These are phyloP conservation scores for Salpingus planirostris DNA, from an alignment of 2,888 invertebrate genomes.

Conservation along the genomic window DNA sequence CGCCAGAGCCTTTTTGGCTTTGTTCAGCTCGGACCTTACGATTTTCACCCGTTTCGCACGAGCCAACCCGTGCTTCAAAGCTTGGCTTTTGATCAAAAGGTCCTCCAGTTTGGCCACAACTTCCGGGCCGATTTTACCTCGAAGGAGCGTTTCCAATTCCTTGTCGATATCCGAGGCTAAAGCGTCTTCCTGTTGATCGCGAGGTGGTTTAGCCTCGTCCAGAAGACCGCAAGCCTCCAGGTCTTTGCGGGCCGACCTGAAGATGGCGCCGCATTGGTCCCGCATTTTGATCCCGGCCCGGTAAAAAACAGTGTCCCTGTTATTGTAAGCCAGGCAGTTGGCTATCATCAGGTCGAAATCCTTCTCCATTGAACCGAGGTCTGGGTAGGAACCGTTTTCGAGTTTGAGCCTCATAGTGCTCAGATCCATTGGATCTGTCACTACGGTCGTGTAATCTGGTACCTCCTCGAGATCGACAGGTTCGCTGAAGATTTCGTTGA, in stretches of 20 bases:
- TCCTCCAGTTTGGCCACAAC: slow-evolving; percentile 48
- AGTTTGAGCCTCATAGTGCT: slow-evolving; percentile 77
- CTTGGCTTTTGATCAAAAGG: slow-evolving; percentile 52
- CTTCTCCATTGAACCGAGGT: slow-evolving; percentile 68
- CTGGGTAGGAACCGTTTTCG: slow-evolving; percentile 57
- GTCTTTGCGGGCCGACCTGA: slow-evolving; percentile 71
- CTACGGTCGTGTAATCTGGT: slow-evolving; percentile 82
- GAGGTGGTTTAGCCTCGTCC: slow-evolving; percentile 30
- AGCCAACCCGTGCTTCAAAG: slow-evolving; percentile 50
- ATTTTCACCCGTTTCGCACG: slow-evolving; percentile 51
- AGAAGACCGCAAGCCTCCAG: slow-evolving; percentile 53
- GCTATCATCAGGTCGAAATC: slow-evolving; percentile 95
- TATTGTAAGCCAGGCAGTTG: slow-evolving; percentile 93
- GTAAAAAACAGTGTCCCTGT: slow-evolving; percentile 91
- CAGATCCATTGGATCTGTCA: slow-evolving; percentile 81
- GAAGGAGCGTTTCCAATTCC: slow-evolving; percentile 41
- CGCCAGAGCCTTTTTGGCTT: slow-evolving; percentile 40
- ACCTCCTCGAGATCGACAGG: slow-evolving; percentile 86
- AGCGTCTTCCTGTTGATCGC: slow-evolving; percentile 42
- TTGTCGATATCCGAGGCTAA: slow-evolving; percentile 48
- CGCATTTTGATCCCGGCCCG: slow-evolving; percentile 79
- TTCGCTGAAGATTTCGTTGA: slow-evolving; percentile 81
- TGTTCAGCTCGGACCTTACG: slow-evolving; percentile 50
- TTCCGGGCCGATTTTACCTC: slow-evolving; percentile 37
- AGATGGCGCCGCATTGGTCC: slow-evolving; percentile 74